Base-by-base conservation (phyloP, 2,888 invertebrate species). In the Strigamia transsilvanica region DNA sequence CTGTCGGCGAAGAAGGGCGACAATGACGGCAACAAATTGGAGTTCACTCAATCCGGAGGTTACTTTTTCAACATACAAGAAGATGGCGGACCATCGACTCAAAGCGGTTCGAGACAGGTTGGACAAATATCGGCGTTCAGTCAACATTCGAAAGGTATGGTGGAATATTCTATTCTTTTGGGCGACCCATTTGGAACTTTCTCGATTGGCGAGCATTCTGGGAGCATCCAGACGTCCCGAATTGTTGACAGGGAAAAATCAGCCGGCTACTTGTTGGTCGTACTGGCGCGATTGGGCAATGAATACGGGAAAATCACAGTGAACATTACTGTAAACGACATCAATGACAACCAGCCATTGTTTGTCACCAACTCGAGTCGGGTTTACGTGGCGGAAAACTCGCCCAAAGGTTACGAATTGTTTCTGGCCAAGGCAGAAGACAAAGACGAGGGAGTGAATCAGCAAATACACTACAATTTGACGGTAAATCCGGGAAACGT, bases 391-490 rank as follows among this genome's bases (percentile, higher is more conserved):
- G 91, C 92, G 18, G 97, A 97, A 90, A 95, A 97, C 87, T 93
- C 94, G 85, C 97, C 98, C 23, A 95, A 97, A 46, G 97, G 97
- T 0, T 95, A 96, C 88, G 96, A 97, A 89, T 93, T 98, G 42
- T 96, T 94, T 88, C 91, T 96, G 85, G 94, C 96, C 0, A 91
- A 94, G 86, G 98, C 97, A 0, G 90, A 92, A 82, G 98, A 98
- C 89, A 91, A 92, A 80, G 98, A 98, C 88, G 92, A 93, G 0
- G 97, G 96, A 9, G 92, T 93, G n/a, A 98, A 98, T 87, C 93
- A 96, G 86, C 91, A 93, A 73, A 91, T 98, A 78, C 92, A 92
- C 80, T 98, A 97, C 88, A 92, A 92, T 32, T 88, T 98, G 73
- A 93, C 92, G 79, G 92, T 93, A 85, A 95, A 96, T 88, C 92